These are phyloP conservation scores for Chelonus insularis DNA, from an alignment of 1,140 invertebrate species.

Conservation along the genomic window DNA sequence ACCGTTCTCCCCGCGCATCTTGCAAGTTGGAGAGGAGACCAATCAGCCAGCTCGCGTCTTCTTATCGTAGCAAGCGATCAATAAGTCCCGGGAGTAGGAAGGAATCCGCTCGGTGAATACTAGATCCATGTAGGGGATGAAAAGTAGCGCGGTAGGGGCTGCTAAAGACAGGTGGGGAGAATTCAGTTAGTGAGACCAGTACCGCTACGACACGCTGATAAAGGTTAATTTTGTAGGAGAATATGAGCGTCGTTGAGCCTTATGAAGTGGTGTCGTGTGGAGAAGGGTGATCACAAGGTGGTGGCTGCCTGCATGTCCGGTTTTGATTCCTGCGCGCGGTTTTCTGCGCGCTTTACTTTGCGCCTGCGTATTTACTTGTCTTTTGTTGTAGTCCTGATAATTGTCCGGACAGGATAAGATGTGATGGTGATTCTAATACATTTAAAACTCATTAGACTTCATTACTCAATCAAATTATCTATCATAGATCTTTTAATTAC, in stretches of 20 bases:
- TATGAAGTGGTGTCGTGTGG: conserved; percentile 22
- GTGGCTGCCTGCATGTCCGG: conserved; percentile 41
- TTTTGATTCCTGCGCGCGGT: conserved; percentile 52
- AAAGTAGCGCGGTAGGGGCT: conserved; percentile 16
- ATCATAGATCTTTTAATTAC: too few relatives aligned
- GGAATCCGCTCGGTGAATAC: conserved; percentile 50
- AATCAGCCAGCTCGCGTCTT: conserved; percentile 55
- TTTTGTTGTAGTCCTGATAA: conserved; percentile 33
- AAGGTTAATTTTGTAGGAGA: conserved; percentile 61
- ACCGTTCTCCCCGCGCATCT: conserved; percentile 9
- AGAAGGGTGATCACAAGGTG: not conserved
- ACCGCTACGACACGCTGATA: conserved; percentile 53
- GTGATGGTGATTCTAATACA: not conserved
- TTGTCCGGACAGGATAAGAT: conserved; percentile 10
- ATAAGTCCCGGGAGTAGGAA: conserved; percentile 59
- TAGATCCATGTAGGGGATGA: conserved; percentile 20
- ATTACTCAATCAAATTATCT: not conserved
- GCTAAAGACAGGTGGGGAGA: conserved; percentile 19
- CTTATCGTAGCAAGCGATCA: conserved; percentile 56
- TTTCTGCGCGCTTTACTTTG: conserved; percentile 30
- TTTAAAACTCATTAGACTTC: not conserved
- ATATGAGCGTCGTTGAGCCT: conserved; percentile 41
- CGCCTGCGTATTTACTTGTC: conserved; percentile 36
- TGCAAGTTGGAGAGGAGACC: conserved; percentile 39
- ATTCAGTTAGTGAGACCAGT: conserved; percentile 29